A percentile compares a stretch with the other conserved stretches of the same genome.
Evolutionary conservation across 2,888 invertebrate genomes (phyloP).

Genomic region (Parnassius smintheus): DNA sequence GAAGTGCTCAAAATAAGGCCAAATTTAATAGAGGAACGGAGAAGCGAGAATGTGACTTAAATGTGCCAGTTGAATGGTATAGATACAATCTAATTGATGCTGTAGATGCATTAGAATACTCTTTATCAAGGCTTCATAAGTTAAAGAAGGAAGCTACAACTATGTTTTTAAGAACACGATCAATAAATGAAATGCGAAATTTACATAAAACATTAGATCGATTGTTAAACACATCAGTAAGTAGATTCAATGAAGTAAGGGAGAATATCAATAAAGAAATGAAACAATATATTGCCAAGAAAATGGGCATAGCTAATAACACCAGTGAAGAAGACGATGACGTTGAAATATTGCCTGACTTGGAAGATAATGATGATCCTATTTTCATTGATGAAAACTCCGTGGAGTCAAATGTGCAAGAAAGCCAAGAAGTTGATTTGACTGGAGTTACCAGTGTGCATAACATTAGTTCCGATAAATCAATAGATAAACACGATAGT

Average conservation of each 20-base stretch:
- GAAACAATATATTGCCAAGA: conserved; percentile 70
- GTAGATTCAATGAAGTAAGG: conserved; percentile 77
- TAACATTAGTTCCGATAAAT: conserved; percentile 70
- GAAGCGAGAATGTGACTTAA: conserved; percentile 53
- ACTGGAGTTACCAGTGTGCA: conserved; percentile 72
- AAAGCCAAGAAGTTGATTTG: conserved; percentile 62
- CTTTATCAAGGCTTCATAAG: conserved; percentile 73
- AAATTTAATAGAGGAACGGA: conserved; percentile 28
- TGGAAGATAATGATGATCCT: conserved; percentile 64
- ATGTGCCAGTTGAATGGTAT: conserved; percentile 80
- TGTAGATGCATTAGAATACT: conserved; percentile 79
- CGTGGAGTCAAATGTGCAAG: conserved; percentile 58
- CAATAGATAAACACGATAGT: conserved; percentile 30
- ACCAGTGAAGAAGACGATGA: conserved; percentile 67
- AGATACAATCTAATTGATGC: conserved; percentile 81
- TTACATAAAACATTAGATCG: conserved; percentile 80
- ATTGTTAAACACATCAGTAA: conserved; percentile 75
- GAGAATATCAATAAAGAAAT: conserved; percentile 79
- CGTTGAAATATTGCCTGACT: conserved; percentile 63
- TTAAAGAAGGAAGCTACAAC: conserved; percentile 73
- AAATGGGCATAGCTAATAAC: conserved; percentile 38
- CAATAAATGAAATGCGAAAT: conserved; percentile 72
- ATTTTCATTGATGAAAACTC: conserved; percentile 78
- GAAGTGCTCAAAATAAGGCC: conserved; percentile 20
- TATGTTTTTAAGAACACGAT: conserved; percentile 67